phyloP scores from a whole-genome alignment of 1,140 invertebrate genomes.

The Tetragonula clypearis region DNA sequence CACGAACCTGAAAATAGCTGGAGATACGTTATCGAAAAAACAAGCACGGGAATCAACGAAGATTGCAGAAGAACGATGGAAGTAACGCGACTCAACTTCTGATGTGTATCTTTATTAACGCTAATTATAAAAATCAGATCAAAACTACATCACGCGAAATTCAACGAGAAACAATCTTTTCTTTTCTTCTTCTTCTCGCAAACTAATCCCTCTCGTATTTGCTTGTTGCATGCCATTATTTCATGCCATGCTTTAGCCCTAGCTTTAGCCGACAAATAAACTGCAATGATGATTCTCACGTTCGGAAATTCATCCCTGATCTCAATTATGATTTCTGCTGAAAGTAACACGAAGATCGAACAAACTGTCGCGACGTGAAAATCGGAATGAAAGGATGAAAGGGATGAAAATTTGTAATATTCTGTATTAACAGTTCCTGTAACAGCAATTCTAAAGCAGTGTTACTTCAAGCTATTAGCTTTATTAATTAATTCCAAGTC shows the following conservation, averaged over 20 bases:
- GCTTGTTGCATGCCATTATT: not conserved
- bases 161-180: not conserved
- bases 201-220: not conserved
- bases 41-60: not conserved
- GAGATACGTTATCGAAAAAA: not conserved
- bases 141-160: too few relatives aligned
- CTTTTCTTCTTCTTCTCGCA: too few relatives aligned
- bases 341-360: slow-evolving; percentile 31
- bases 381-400: slow-evolving; percentile 34
- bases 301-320: not conserved
- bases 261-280: not conserved
- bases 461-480: too few relatives aligned
- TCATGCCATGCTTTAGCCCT: not conserved
- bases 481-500: too few relatives aligned
- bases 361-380: slow-evolving; percentile 35
- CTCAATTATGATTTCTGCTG: not conserved
- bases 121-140: not conserved
- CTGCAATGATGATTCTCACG: not conserved
- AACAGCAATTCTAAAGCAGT: too few relatives aligned
- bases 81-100: not conserved
- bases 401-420: too few relatives aligned
- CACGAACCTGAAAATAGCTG: not conserved
- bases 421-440: too few relatives aligned
- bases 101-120: not conserved
- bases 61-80: not conserved